Evolutionary conservation across 2,888 invertebrate species (phyloP).

Genomic region (Minunthozetes semirufus): DNA sequence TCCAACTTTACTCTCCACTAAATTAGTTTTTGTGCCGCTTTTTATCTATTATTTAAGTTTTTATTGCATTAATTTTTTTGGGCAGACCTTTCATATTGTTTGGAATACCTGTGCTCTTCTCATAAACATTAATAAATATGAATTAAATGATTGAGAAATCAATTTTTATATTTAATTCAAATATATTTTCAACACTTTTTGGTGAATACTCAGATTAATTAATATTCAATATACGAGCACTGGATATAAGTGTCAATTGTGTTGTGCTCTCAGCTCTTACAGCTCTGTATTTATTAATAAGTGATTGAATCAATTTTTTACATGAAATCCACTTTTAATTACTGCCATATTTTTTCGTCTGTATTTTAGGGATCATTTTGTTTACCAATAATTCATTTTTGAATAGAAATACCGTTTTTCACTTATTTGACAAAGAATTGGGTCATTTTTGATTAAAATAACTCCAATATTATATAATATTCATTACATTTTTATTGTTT

Average conservation of each 20-base stretch:
- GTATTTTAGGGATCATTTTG: too few relatives aligned
- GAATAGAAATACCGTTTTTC: too few relatives aligned
- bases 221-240: not conserved
- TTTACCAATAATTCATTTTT: too few relatives aligned
- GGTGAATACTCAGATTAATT: not conserved
- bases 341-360: too few relatives aligned
- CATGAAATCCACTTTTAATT: too few relatives aligned
- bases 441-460: not conserved
- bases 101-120: not conserved
- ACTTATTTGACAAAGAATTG: not conserved
- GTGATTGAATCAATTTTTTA: too few relatives aligned
- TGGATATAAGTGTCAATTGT: not conserved
- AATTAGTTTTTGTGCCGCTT: conserved; percentile 15
- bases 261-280: too few relatives aligned
- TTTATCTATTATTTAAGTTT: conserved; percentile 26
- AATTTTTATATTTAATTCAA: too few relatives aligned
- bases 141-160: too few relatives aligned
- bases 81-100: not conserved
- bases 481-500: not conserved
- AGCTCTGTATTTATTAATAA: too few relatives aligned
- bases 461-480: not conserved
- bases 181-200: not conserved
- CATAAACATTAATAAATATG: too few relatives aligned
- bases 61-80: conserved; percentile 11
- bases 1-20: not conserved